Evolutionary conservation across 92 coral and sea anemone genomes (phyloP), one percentile per base, ranked within the genome.

Genomic region (Paragorgia papillata): DNA sequence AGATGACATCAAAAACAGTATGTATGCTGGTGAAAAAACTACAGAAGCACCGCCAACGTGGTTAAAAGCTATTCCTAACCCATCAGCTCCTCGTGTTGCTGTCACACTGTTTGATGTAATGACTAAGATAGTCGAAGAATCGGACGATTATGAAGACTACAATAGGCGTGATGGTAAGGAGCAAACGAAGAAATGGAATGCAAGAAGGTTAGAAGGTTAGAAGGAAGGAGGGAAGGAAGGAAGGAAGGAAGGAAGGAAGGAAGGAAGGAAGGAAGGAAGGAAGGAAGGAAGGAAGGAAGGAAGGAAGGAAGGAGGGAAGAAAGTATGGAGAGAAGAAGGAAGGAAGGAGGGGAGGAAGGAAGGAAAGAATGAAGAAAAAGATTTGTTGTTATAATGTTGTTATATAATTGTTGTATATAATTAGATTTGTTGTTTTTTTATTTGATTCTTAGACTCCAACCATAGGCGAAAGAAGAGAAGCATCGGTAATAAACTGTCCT

Each of bases 401-500:
- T 61, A 19, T 24, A 18, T 30, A 37, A 0, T 22, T 29, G 25
- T n/a, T 76, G 28, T 0, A 39, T 44, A n/a, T 37, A 4, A 28
- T 32, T 17, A 28, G 0, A 3, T 26, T 34, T 14, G 5, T 20
- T n/a, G n/a, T n/a, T n/a, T n/a, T 68, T 22, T 29, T 30, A 26
- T 43, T n/a, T 9, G 39, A 31, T 0, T 25, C 5, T 37, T 37
- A 37, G 43, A 10, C 43, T 37, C 10, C 6, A 37, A 37, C 10
- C 10, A 4, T 37, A 4, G 4, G 43, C 43, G 43, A 37, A 37
- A 37, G 43, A 84, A 17, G 88, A 84, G 18, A 54, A 51, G 7
- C 80, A 87, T 0, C 55, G 69, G 97, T 93, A 9, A 59, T 79
- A 84, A 89, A 91, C 32, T 91, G 97, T 41, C 66, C 89, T 59